These are phyloP conservation scores for Cotesia chilonis DNA, from an alignment of 1,140 invertebrate species.

Conservation along the genomic window DNA sequence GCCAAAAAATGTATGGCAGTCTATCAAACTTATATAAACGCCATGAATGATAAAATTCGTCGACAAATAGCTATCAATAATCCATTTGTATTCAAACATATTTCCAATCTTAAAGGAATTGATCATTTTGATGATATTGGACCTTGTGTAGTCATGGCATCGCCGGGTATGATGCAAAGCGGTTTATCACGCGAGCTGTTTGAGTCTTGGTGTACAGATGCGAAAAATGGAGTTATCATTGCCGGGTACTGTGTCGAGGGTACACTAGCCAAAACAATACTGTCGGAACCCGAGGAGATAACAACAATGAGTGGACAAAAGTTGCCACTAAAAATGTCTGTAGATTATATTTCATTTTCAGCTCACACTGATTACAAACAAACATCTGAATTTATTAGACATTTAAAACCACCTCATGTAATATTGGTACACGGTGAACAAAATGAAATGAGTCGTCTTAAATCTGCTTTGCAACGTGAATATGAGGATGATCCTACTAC, in stretches of 20 bases:
- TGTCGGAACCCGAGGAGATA: slow-evolving; percentile 98
- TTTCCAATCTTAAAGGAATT: slow-evolving; percentile 98
- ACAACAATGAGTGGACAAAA: slow-evolving; percentile 95
- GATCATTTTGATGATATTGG: slow-evolving; percentile 99
- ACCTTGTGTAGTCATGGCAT: slow-evolving; percentile 98
- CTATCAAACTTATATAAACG: slow-evolving; percentile 99
- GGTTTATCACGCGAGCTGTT: slow-evolving; percentile 97
- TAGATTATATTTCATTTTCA: slow-evolving; percentile 99
- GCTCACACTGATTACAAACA: slow-evolving; percentile 99
- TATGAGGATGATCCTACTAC: slow-evolving; percentile 91
- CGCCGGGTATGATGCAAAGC: slow-evolving; percentile 99
- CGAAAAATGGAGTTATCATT: slow-evolving; percentile 98
- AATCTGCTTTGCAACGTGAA: slow-evolving; percentile 92
- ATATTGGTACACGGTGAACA: slow-evolving; percentile 98
- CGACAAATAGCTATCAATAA: slow-evolving; percentile 98
- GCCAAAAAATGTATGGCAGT: slow-evolving; percentile 99
- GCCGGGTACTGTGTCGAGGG: slow-evolving; percentile 99
- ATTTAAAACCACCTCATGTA: slow-evolving; percentile 94
- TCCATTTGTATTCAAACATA: slow-evolving; percentile 99
- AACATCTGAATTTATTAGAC: slow-evolving; percentile 96
- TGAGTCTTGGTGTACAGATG: slow-evolving; percentile 98
- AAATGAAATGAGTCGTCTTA: slow-evolving; percentile 97
- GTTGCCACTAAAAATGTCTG: slow-evolving; percentile 94
- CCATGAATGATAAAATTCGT: slow-evolving; percentile 98
- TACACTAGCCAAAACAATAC: slow-evolving; percentile 94